Conservation (phyloP, 2,113 vertebrate species). For the Mormyrus iriodes region DNA sequence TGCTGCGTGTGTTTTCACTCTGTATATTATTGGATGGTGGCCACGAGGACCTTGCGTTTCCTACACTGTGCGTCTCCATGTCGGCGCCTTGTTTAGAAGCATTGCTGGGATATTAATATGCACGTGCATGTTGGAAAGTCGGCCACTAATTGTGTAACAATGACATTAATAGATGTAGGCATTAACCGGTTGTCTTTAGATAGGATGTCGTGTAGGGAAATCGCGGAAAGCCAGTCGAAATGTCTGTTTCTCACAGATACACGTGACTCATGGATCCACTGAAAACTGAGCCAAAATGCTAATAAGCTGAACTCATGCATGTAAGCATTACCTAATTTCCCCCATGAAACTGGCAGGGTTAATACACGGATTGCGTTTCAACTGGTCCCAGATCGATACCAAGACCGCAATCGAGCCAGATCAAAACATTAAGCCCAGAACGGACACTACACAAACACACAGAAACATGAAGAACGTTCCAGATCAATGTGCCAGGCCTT, state of each 20-base stretch:
- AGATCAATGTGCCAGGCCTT: background rate
- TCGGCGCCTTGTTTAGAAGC: background rate
- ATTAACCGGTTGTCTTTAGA: background rate
- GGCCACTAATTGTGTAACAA: background rate
- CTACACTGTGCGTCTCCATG: background rate
- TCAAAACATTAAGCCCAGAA: background rate
- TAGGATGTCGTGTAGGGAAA: background rate
- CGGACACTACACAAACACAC: background rate
- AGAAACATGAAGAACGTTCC: background rate
- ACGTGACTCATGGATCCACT: background rate
- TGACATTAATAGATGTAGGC: background rate
- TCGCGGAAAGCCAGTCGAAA: background rate
- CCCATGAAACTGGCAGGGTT: background rate
- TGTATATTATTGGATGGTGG: conserved; percentile 48
- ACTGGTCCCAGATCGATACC: background rate
- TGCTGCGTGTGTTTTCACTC: conserved; percentile 52
- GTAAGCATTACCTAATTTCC: background rate
- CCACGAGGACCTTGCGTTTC: background rate
- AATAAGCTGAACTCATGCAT: background rate
- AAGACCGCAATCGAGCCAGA: background rate
- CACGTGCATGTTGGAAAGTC: background rate
- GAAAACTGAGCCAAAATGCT: background rate
- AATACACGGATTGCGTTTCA: background rate
- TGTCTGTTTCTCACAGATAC: background rate
- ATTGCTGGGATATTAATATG: background rate